A percentile compares a stretch with the other conserved stretches of the same genome.
Evolutionary conservation across 2,113 vertebrate genomes (phyloP).

Genomic region (Phylloscopus trochilus): DNA sequence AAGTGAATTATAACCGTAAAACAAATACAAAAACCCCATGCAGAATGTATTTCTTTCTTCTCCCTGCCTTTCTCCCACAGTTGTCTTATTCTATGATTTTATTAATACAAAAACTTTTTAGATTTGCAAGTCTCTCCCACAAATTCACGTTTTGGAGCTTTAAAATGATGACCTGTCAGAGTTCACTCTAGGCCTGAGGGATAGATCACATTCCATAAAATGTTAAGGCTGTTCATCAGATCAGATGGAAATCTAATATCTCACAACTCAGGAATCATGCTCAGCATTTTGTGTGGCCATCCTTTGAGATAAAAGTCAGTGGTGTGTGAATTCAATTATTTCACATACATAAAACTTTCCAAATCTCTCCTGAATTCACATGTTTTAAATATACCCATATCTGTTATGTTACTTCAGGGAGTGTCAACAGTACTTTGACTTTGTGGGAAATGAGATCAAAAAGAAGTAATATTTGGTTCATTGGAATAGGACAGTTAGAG

Average conservation of each 20-base stretch:
- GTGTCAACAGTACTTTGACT: background rate
- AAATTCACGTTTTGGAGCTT: background rate
- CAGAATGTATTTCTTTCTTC: background rate
- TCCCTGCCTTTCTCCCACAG: background rate
- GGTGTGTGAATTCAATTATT: constrained; percentile 25
- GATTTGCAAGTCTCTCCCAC: background rate
- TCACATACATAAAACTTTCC: background rate
- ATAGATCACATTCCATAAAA: background rate
- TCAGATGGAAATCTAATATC: background rate
- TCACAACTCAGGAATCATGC: background rate
- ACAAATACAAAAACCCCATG: background rate
- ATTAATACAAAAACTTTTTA: background rate
- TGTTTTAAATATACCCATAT: background rate
- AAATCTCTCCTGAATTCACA: background rate
- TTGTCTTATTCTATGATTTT: background rate
- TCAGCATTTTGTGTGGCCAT: background rate
- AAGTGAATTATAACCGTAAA: background rate
- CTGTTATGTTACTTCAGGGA: background rate
- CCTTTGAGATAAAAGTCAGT: background rate
- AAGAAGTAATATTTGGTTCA: background rate
- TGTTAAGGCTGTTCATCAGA: background rate
- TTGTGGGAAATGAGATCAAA: background rate
- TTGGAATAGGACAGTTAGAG: background rate
- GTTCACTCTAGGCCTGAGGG: background rate
- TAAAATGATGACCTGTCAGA: background rate